These are phyloP conservation scores for Formica aserva DNA, from an alignment of 2,888 invertebrate genomes.

Conservation along the genomic window DNA sequence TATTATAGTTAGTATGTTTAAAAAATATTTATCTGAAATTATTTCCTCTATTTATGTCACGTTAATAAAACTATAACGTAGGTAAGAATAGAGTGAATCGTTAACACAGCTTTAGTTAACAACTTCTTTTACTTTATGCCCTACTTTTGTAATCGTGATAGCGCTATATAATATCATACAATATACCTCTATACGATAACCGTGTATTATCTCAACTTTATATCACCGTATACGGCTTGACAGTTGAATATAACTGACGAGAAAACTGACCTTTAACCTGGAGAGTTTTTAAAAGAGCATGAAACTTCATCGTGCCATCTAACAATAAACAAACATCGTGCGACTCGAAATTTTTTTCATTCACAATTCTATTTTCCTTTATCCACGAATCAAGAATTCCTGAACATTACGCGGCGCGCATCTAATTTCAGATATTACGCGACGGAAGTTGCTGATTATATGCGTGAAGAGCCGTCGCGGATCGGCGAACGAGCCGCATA, in stretches of 20 bases:
- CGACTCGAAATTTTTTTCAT: not conserved
- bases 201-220: conserved; percentile 18
- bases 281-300: not conserved
- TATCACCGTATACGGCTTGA: not conserved
- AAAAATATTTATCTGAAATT: not conserved
- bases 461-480: not conserved
- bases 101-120: not conserved
- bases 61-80: not conserved
- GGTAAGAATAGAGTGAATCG: conserved; percentile 15
- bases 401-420: not conserved
- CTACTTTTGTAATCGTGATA: not conserved
- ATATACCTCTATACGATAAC: not conserved
- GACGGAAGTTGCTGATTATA: conserved; percentile 9
- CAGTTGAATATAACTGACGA: not conserved
- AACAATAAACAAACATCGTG: not conserved
- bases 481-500: not conserved
- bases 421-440: conserved; percentile 12
- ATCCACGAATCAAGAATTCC: not conserved
- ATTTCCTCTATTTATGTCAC: not conserved
- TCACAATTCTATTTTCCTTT: not conserved
- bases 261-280: conserved; percentile 8
- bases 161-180: not conserved
- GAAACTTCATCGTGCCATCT: not conserved
- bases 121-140: conserved; percentile 1
- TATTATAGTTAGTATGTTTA: not conserved